Conservation (phyloP, 2,113 vertebrate genomes). For the Holacanthus passer region DNA sequence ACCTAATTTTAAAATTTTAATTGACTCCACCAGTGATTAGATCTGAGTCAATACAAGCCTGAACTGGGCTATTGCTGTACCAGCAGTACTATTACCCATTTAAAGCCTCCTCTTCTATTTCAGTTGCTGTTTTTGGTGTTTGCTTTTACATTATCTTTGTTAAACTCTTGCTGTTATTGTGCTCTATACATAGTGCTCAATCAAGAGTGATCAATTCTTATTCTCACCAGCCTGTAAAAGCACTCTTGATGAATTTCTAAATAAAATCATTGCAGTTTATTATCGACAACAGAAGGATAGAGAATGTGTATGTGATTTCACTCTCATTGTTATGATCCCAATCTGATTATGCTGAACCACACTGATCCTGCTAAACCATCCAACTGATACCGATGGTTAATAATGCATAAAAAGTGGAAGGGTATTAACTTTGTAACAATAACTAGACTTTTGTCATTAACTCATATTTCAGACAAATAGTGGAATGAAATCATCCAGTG, state of each 20-base stretch:
- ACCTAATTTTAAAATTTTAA: background rate
- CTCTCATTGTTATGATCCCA: slow-evolving; percentile 1
- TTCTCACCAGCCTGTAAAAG: background rate
- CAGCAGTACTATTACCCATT: no score
- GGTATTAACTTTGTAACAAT: slow-evolving; percentile 52
- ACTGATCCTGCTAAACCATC: slow-evolving; percentile 21
- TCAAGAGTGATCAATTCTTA: no score
- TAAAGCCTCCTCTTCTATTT: no score
- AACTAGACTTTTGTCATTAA: slow-evolving; percentile 37
- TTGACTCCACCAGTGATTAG: background rate
- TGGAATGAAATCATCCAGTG: background rate
- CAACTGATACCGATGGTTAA: slow-evolving; percentile 19
- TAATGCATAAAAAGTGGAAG: slow-evolving; percentile 27
- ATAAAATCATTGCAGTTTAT: slow-evolving; percentile 2
- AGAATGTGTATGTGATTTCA: background rate
- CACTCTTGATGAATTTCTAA: background rate
- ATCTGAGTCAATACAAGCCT: background rate
- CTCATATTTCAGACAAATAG: slow-evolving; percentile 16
- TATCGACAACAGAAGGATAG: slow-evolving; percentile 13
- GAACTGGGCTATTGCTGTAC: no score
- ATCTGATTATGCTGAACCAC: slow-evolving; percentile 18
- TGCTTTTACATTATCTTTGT: no score
- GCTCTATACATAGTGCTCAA: no score
- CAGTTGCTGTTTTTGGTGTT: no score
- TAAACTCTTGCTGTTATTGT: no score